Conservation (phyloP, 2,113 vertebrate species). For the Meleagris gallopavo region DNA sequence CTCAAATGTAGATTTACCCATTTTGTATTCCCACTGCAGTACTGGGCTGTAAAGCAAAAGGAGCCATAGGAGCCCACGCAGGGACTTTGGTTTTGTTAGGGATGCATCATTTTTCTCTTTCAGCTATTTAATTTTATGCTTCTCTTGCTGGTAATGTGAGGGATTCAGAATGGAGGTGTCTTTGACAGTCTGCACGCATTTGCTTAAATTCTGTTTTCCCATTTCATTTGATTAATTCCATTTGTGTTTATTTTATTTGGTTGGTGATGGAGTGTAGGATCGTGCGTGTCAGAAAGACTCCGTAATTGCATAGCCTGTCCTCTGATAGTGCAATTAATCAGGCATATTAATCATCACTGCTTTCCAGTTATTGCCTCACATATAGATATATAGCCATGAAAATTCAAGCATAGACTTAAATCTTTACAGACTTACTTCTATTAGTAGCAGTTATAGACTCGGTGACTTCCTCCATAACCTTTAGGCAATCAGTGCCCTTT, state of each 20-base stretch:
- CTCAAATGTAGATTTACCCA: neutral
- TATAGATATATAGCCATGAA: neutral
- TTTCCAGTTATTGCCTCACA: conserved; percentile 25
- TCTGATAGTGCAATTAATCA: conserved; percentile 45
- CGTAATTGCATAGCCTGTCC: conserved; percentile 36
- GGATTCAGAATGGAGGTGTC: neutral
- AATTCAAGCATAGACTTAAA: conserved; percentile 1
- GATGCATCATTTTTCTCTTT: conserved; percentile 7
- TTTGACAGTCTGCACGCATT: neutral
- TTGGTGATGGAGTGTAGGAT: conserved; percentile 20
- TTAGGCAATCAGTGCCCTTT: neutral
- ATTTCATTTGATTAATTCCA: conserved; percentile 42
- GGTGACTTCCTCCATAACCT: neutral
- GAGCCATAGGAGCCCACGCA: neutral
- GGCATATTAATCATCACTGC: conserved; percentile 19
- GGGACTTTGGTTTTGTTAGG: neutral
- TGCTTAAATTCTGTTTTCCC: neutral
- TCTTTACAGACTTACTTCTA: neutral
- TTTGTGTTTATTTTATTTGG: conserved; percentile 20
- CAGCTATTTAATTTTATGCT: conserved; percentile 4
- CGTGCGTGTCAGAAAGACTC: neutral
- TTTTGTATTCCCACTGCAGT: neutral
- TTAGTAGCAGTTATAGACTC: neutral
- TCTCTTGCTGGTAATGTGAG: neutral
- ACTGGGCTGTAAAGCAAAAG: neutral